These are phyloP conservation scores for Arvicanthis niloticus DNA, from an alignment of 2,113 vertebrate species.

Conservation along the genomic window DNA sequence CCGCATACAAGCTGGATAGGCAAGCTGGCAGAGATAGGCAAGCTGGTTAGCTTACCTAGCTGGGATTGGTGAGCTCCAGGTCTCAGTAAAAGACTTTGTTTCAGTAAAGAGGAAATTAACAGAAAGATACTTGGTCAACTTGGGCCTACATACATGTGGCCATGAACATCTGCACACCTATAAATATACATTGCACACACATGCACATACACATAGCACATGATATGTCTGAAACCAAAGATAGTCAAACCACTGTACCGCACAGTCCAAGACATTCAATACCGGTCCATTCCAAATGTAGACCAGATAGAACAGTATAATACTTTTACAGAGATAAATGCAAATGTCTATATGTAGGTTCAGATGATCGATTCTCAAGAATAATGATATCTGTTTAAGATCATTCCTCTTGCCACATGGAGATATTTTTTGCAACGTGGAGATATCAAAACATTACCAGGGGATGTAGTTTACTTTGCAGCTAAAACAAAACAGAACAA, in stretches of 20 bases:
- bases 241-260: neutral
- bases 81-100: neutral
- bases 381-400: neutral
- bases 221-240: constrained; percentile 23
- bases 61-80: neutral
- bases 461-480: neutral
- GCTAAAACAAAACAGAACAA: neutral
- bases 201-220: neutral
- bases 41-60: neutral
- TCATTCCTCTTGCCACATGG: neutral
- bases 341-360: constrained; percentile 10
- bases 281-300: neutral
- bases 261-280: neutral
- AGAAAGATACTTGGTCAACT: neutral
- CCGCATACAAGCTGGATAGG: neutral
- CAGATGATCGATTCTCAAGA: constrained; percentile 16
- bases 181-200: neutral
- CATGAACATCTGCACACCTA: neutral
- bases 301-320: neutral
- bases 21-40: neutral
- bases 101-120: neutral
- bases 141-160: neutral
- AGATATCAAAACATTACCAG: neutral
- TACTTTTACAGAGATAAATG: neutral
- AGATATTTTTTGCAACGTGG: neutral